Percentiles rank a stretch among this genome's conserved stretches.
phyloP scores from a whole-genome alignment of 2,797 vertebrate genomes.

The Cynopterus sphinx region DNA sequence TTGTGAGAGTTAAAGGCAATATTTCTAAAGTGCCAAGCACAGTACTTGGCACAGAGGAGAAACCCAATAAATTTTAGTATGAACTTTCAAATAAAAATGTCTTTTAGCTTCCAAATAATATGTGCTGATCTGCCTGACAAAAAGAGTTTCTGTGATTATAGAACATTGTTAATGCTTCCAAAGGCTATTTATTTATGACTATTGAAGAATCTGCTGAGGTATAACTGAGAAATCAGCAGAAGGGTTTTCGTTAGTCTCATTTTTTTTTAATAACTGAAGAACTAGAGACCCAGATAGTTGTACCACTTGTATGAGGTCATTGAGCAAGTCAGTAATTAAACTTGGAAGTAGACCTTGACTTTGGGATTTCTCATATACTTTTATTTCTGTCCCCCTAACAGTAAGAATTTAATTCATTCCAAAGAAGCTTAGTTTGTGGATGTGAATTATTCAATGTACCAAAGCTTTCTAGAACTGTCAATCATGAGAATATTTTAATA shows the following conservation, averaged over 20 bases:
- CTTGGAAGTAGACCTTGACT: neutral
- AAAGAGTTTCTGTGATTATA: neutral
- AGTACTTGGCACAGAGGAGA: neutral
- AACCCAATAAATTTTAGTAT: neutral
- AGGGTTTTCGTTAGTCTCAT: neutral
- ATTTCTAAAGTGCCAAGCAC: neutral
- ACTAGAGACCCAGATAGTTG: neutral
- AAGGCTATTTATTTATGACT: neutral
- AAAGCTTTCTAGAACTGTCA: neutral
- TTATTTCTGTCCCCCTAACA: neutral
- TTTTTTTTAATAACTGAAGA: neutral
- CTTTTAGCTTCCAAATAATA: neutral
- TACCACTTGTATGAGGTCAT: neutral
- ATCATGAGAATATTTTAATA: neutral
- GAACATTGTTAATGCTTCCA: neutral
- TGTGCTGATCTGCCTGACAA: neutral
- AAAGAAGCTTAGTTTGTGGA: neutral
- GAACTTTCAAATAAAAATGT: neutral
- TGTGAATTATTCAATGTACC: neutral
- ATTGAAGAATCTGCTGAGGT: neutral
- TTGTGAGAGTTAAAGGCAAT: neutral
- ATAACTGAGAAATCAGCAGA: neutral
- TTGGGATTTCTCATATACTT: conserved; percentile 22
- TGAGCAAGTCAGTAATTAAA: neutral
- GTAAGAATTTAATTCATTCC: conserved; percentile 32